Base-by-base conservation (phyloP, 2,888 invertebrate genomes). In the Cynaeus angustus region DNA sequence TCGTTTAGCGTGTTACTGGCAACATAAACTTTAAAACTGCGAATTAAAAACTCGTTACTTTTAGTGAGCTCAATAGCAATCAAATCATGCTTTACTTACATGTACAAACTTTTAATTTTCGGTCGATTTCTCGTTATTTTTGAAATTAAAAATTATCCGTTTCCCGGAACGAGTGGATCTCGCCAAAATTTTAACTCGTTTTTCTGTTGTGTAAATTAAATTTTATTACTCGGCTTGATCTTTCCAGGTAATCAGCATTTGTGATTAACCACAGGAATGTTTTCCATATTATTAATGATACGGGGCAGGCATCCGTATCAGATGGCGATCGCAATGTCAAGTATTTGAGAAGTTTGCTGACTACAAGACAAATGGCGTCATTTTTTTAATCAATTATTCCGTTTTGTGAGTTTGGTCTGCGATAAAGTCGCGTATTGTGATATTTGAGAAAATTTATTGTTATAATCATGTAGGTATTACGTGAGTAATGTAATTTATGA, bases 401-500 rank as follows among this genome's bases (percentile, higher is more conserved):
- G 21, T 21, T 37, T n/a, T n/a, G n/a, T n/a, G n/a, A n/a, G n/a
- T n/a, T n/a, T 6, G 30, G 8, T n/a, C n/a, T 21, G 21, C 21
- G 21, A 21, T 21, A 21, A 21, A 21, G 4, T 21, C 21, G 21
- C 21, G 4, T 4, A n/a, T 21, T 21, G 21, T 1, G 21, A 3
- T 21, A 21, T 21, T 21, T 21, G 4, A 21, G 21, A 21, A 21
- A 21, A 21, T 21, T 21, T 21, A 21, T 21, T 21, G 21, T 21
- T 21, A 21, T 21, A 21, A 21, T 21, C 21, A 21, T 21, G 21
- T 21, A 21, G 21, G 21, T 21, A 21, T 61, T 28, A 26, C 53
- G 13, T 55, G 55, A 55, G 43, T 65, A 55, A 65, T 64, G 33
- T 55, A 65, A 65, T 65, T 62, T 33, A 21, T 65, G 65, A 65